Base-by-base conservation (phyloP, 2,888 invertebrate genomes). In the Ormyrus pomaceus region DNA sequence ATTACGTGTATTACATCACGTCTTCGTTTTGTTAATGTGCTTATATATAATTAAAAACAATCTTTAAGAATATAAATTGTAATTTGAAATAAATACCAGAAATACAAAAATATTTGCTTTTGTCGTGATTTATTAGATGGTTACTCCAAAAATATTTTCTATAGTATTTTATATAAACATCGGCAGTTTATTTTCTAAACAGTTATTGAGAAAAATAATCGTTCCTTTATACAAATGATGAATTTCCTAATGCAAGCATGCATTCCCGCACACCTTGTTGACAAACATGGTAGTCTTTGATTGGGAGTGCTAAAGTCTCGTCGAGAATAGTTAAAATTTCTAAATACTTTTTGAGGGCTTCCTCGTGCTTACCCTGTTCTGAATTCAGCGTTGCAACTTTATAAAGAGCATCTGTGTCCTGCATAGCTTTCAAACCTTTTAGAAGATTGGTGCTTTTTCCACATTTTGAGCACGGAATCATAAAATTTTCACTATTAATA, bases 401-500 rank as follows among this genome's bases (percentile, higher is more conserved):
- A 84, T 93, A 94, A 88, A 95, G 91, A 87, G 92, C 92, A 86
- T 95, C 95, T 0, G 95, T 95, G 84, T 95, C 95, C 93, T 95
- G 95, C 86, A 96, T 91, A 46, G 94, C 93, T 90, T 95, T 95
- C 9, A 96, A 90, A 6, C 95, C 95, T 86, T 94, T 95, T 51
- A 96, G 90, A 72, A 96, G 94, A 87, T 95, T 96, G 1, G 94
- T 95, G 86, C 92, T 92, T 84, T 94, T 93, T 9, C 93, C 92
- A 84, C 96, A 96, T 13, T 93, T 92, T 0, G 93, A 92, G 83
- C 96, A 96, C 82, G 93, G 92, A 56, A 94, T 91, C 93, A 95
- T 94, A 84, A 95, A 95, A 75, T 95, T 94, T 77, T 93, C 92
- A 77, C 94, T 93, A 82, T 94, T 93, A 13, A 92, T 91, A 1